Conservation (phyloP, 2,888 invertebrate genomes). For the Andrena hattorfiana region DNA sequence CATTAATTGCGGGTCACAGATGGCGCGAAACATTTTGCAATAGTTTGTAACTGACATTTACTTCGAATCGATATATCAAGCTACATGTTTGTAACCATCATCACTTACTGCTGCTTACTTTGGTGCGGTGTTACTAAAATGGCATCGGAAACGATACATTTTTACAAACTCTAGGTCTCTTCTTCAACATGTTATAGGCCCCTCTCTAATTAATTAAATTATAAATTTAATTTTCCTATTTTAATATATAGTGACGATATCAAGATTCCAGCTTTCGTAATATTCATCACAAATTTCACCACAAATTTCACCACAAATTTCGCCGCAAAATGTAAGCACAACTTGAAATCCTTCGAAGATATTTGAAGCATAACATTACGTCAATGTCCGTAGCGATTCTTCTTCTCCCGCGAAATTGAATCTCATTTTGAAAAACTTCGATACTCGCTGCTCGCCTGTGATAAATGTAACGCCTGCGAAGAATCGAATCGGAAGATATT, state of each 20-base stretch:
- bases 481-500: constrained; percentile 6
- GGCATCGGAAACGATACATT: too few relatives aligned
- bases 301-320: neutral
- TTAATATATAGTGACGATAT: too few relatives aligned
- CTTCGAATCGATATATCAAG: neutral
- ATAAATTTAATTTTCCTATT: too few relatives aligned
- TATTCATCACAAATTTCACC: neutral
- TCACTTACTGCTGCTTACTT: neutral
- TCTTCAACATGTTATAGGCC: too few relatives aligned
- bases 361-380: neutral
- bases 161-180: too few relatives aligned
- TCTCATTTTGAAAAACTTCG: constrained; percentile 6
- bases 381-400: neutral
- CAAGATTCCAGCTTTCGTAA: too few relatives aligned
- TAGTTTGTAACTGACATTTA: neutral
- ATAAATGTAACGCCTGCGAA: constrained; percentile 24
- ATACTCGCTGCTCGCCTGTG: neutral
- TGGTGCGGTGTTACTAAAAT: too few relatives aligned
- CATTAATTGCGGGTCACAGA: constrained; percentile 25
- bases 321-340: neutral
- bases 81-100: constrained; percentile 7
- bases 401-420: constrained; percentile 15
- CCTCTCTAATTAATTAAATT: too few relatives aligned
- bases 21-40: constrained; percentile 10
- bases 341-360: neutral